Evolutionary conservation across 2,888 invertebrate genomes (phyloP).

Genomic region (Phasia obesa): DNA sequence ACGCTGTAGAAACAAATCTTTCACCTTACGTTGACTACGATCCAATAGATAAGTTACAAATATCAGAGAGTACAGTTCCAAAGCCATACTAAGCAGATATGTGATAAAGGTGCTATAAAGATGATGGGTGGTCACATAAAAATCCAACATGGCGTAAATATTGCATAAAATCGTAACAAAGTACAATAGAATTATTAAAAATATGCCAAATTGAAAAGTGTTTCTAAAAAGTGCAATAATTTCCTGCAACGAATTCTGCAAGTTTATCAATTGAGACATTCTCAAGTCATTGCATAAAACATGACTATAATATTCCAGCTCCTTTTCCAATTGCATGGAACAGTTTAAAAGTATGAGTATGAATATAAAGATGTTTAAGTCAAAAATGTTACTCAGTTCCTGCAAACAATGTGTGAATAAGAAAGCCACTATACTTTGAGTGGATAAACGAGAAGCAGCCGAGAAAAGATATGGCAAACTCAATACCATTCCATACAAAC

Average conservation of each 20-base stretch:
- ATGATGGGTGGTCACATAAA: slow-evolving; percentile 74
- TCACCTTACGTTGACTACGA: slow-evolving; percentile 71
- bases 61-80: slow-evolving; percentile 75
- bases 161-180: slow-evolving; percentile 78
- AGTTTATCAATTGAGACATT: slow-evolving; percentile 61
- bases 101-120: slow-evolving; percentile 76
- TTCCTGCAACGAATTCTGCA: slow-evolving; percentile 71
- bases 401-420: slow-evolving; percentile 75
- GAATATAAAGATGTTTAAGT: slow-evolving; percentile 74
- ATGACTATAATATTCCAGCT: slow-evolving; percentile 37
- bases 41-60: slow-evolving; percentile 74
- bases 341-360: slow-evolving; percentile 74
- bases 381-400: slow-evolving; percentile 75
- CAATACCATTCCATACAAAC: slow-evolving; percentile 75
- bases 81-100: slow-evolving; percentile 73
- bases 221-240: slow-evolving; percentile 67
- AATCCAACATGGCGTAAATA: slow-evolving; percentile 79
- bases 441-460: slow-evolving; percentile 71
- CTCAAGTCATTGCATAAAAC: slow-evolving; percentile 17
- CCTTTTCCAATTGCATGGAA: slow-evolving; percentile 73
- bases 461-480: slow-evolving; percentile 76
- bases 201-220: slow-evolving; percentile 76
- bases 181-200: slow-evolving; percentile 75
- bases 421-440: slow-evolving; percentile 74
- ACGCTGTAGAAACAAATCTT: slow-evolving; percentile 72